These are phyloP conservation scores for Phaonia tiefii DNA, from an alignment of 2,888 invertebrate genomes.

Conservation along the genomic window DNA sequence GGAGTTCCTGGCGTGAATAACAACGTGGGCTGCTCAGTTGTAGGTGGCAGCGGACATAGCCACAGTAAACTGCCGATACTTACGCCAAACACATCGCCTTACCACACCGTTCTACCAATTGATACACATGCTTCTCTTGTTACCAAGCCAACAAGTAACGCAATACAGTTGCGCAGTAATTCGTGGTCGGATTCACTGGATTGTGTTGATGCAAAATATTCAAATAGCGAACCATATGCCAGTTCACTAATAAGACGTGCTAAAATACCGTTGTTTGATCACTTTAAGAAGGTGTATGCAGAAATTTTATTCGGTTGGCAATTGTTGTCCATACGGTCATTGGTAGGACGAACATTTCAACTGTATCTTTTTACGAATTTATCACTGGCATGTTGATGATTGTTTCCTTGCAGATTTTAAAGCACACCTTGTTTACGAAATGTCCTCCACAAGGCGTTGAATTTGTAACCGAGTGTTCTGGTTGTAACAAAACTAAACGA, in stretches of 20 bases:
- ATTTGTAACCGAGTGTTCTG: constrained; percentile 87
- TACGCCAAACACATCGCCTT: constrained; percentile 91
- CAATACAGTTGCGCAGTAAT: constrained; percentile 88
- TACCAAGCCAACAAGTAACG: constrained; percentile 27
- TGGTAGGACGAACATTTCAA: constrained; percentile 66
- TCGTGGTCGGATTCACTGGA: constrained; percentile 94
- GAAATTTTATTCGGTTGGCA: constrained; percentile 94
- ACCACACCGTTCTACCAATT: constrained; percentile 90
- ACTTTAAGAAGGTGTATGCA: constrained; percentile 92
- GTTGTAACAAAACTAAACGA: constrained; percentile 85
- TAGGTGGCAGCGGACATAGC: constrained; percentile 20
- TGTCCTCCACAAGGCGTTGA: constrained; percentile 85
- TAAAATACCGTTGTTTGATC: constrained; percentile 84
- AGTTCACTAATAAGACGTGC: constrained; percentile 77
- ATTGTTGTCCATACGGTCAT: constrained; percentile 88
- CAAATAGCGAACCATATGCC: constrained; percentile 72
- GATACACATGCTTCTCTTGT: constrained; percentile 84
- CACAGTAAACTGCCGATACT: constrained; percentile 72
- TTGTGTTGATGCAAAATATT: constrained; percentile 73
- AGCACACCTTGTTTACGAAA: constrained; percentile 82
- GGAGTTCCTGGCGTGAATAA: not conserved
- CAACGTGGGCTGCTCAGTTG: not conserved
- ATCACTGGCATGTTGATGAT: not conserved
- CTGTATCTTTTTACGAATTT: not conserved
- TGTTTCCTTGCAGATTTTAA: constrained; percentile 82